Percentiles rank a stretch among this genome's conserved stretches.
phyloP scores from a whole-genome alignment of 23 tunicate species.

The Botrylloides violaceus region DNA sequence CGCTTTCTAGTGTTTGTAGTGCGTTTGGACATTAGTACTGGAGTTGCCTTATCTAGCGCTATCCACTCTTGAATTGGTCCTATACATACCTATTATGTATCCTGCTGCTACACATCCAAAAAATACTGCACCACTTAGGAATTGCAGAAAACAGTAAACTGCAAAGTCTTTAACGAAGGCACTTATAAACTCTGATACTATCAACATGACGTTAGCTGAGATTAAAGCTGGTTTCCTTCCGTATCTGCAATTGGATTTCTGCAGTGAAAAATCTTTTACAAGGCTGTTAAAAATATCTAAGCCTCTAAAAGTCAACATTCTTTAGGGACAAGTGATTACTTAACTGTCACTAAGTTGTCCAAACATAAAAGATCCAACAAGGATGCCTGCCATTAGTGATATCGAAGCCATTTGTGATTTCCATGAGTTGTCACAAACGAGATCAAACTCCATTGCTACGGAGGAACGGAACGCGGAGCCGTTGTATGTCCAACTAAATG shows the following conservation, averaged over 20 bases:
- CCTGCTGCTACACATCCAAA: conserved; percentile 57
- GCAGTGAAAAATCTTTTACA: too few relatives aligned
- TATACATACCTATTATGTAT: conserved; percentile 45
- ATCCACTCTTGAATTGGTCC: too few relatives aligned
- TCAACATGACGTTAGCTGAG: neutral
- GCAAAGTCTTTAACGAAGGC: neutral
- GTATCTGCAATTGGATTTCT: too few relatives aligned
- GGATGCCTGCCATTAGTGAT: conserved; percentile 2
- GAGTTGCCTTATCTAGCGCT: too few relatives aligned
- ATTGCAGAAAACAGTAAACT: conserved; percentile 23
- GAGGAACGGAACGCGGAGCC: neutral
- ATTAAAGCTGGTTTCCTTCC: conserved; percentile 2
- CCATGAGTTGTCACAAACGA: conserved; percentile 14
- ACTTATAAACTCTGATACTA: neutral
- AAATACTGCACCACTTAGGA: conserved; percentile 51
- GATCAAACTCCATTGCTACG: neutral
- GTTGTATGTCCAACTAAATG: neutral
- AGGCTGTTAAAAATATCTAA: too few relatives aligned
- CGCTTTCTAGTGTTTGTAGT: too few relatives aligned
- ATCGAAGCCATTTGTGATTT: conserved; percentile 4
- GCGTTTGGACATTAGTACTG: too few relatives aligned
- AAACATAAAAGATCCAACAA: conserved; percentile 2
- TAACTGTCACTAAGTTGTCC: conserved; percentile 1
- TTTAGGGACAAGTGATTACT: too few relatives aligned
- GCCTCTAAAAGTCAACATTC: too few relatives aligned